Evolutionary conservation across 2,113 vertebrate species (phyloP).

Genomic region (Lichenostomus cassidix): DNA sequence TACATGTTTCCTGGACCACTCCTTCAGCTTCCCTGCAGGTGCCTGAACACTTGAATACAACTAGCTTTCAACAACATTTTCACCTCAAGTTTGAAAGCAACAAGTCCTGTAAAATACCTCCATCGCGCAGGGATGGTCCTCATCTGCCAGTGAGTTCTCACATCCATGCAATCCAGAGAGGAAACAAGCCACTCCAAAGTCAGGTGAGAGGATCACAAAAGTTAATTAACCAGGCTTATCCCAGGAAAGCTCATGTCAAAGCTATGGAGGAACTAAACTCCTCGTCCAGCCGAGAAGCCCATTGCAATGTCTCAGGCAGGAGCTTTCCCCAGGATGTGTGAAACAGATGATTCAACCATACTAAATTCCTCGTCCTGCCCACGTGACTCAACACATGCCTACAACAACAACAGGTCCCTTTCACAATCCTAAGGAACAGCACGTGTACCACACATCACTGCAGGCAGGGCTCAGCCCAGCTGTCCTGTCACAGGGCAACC

Average conservation of each 20-base stretch:
- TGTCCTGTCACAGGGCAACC: not conserved
- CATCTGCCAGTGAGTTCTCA: not conserved
- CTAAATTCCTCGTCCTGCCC: not conserved
- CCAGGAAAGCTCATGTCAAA: not conserved
- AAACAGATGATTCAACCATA: conserved; percentile 40
- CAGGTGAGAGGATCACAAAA: not conserved
- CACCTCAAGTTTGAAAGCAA: not conserved
- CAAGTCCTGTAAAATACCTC: conserved; percentile 46
- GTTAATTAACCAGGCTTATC: not conserved
- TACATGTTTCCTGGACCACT: not conserved
- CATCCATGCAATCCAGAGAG: not conserved
- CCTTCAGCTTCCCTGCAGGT: not conserved
- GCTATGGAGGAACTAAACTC: not conserved
- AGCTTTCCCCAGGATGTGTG: not conserved
- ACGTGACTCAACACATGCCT: conserved; percentile 26
- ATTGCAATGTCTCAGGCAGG: not conserved
- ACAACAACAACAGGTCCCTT: conserved; percentile 40
- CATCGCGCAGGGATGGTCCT: not conserved
- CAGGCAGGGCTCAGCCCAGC: not conserved
- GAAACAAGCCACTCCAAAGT: not conserved
- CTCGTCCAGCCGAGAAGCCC: not conserved
- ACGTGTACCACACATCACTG: not conserved
- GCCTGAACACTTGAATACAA: not conserved
- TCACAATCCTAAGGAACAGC: not conserved
- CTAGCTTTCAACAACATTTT: not conserved